Base-by-base conservation (phyloP, 2,888 invertebrate genomes). In the Lomographa bimaculata region DNA sequence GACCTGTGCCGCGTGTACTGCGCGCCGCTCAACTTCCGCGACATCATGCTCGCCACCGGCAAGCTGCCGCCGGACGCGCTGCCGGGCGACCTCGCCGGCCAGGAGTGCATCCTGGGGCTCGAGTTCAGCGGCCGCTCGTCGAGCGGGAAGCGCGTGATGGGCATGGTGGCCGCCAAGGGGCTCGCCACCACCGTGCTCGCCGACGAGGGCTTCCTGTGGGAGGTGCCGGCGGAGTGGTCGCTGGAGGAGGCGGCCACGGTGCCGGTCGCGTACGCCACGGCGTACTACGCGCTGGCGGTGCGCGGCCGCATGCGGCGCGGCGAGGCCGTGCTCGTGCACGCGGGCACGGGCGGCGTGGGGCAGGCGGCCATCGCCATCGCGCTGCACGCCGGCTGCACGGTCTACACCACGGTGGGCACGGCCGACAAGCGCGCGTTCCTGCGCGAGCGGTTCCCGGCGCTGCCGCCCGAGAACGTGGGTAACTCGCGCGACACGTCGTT, bases 1-100 rank as follows among this genome's bases (percentile, higher is more conserved):
- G 94, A 95, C 60, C 85, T 97, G 27, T 98, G 97, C 83, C 92
- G 91, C 50, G 97, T 98, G 6, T 96, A 97, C 81, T 98, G 96
- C 84, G 96, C 98, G 1, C 96, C 98, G 20, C 92, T 99, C 45
- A 99, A 99, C 89, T 99, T 99, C 95, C 94, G 98, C 56, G 99
- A 99, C 83, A 94, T 99, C 56, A 99, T 99, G 99, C 87, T 99
- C 69, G 98, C 98, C 12, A 97, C 97, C 10, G 99, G 98, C 60
- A 98, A 98, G 89, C 91, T 99, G 48, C 97, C 98, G 33, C 97
- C 98, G 14, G 99, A 99, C 89, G 98, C 98, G 27, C 91, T 99
- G 41, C 99, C 99, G 6, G 97, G 97, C 42, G 93, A 95, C 71
- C 89, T 96, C 46, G 95, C 95, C 23, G 94, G 93, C 46, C 91